Evolutionary conservation across 2,797 vertebrate species (phyloP).

Genomic region (Selene dorsalis): DNA sequence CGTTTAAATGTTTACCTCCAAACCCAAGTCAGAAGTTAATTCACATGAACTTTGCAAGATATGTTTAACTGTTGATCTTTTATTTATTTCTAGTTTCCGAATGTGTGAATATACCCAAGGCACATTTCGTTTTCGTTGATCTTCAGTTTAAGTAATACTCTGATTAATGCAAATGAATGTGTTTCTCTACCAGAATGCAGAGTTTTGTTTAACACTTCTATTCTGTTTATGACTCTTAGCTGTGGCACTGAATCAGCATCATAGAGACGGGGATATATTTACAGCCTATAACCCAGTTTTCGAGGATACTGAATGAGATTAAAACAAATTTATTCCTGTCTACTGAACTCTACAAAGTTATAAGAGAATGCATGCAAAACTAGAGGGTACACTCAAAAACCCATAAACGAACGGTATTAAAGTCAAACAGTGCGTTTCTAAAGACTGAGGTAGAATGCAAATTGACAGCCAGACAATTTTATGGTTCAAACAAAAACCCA

Average conservation of each 20-base stretch:
- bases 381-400: conserved; percentile 24
- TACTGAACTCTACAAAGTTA: conserved; percentile 47
- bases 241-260: conserved; percentile 57
- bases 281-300: conserved; percentile 30
- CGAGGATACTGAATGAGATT: conserved; percentile 33
- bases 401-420: conserved; percentile 25
- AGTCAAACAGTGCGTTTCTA: conserved; percentile 46
- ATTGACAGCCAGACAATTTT: conserved; percentile 41
- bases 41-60: conserved; percentile 13
- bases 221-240: conserved; percentile 29
- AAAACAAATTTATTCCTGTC: conserved; percentile 45
- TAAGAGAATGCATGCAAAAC: conserved; percentile 38
- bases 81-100: neutral
- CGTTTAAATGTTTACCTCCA: conserved; percentile 15
- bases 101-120: conserved; percentile 18
- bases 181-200: conserved; percentile 31
- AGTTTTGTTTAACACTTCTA: conserved; percentile 38
- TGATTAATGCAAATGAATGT: conserved; percentile 45
- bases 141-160: conserved; percentile 16
- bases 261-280: conserved; percentile 32
- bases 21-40: conserved; percentile 35
- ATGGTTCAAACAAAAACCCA: conserved; percentile 29
- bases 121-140: conserved; percentile 28
- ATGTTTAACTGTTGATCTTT: neutral
- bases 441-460: conserved; percentile 33